Evolutionary conservation across 2,888 invertebrate species (phyloP).

Genomic region (Ectemnius continuus): DNA sequence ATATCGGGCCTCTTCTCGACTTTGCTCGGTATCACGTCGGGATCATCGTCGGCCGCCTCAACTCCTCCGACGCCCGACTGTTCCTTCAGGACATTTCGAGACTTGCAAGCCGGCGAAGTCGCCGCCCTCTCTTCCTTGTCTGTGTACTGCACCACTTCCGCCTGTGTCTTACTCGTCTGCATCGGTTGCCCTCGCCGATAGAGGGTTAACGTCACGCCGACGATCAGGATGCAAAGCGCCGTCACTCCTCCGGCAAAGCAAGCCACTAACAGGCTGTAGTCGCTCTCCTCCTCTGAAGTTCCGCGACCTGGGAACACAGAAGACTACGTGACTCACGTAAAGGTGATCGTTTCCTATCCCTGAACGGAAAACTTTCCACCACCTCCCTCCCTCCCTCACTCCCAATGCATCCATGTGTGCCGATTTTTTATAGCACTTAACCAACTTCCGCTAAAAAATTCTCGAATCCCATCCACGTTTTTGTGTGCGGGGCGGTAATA

Average conservation of each 20-base stretch:
- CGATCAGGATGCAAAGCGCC: constrained; percentile 71
- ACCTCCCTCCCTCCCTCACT: background rate
- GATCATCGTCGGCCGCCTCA: constrained; percentile 66
- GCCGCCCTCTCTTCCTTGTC: constrained; percentile 44
- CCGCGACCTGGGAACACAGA: constrained; percentile 66
- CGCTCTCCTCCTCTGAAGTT: constrained; percentile 64
- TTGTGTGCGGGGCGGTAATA: too few species aligned
- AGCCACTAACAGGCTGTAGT: constrained; percentile 73
- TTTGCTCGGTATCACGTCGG: constrained; percentile 72
- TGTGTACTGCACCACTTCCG: constrained; percentile 43
- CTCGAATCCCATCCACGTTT: too few species aligned
- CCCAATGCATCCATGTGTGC: background rate
- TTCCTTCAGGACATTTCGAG: constrained; percentile 39
- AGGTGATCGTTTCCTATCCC: constrained; percentile 5
- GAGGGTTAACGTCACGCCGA: constrained; percentile 71
- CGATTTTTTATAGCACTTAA: background rate
- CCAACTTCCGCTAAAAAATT: background rate
- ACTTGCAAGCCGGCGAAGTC: constrained; percentile 29
- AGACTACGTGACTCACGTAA: constrained; percentile 40
- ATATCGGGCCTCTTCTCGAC: constrained; percentile 66
- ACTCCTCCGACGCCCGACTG: constrained; percentile 15
- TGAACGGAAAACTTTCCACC: background rate
- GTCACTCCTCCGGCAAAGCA: constrained; percentile 74
- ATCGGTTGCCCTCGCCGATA: constrained; percentile 68
- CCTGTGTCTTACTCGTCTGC: constrained; percentile 59